These are phyloP conservation scores for Raphicerus campestris DNA, from an alignment of 2,113 vertebrate genomes.

Conservation along the genomic window DNA sequence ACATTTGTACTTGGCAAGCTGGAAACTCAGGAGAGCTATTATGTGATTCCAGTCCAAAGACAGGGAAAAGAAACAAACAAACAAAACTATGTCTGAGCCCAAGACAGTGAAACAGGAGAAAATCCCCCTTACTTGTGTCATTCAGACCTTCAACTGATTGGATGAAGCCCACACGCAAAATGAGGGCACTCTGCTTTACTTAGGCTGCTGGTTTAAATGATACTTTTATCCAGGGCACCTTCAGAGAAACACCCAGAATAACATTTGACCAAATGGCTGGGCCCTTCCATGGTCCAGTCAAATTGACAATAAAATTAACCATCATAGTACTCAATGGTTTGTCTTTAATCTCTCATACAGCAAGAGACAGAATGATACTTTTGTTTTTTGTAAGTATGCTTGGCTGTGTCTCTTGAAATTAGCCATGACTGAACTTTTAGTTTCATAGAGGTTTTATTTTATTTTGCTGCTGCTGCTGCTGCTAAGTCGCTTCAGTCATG, in stretches of 20 bases:
- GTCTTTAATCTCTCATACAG: background rate
- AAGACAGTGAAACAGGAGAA: background rate
- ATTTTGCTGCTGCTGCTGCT: too few species aligned
- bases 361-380: background rate
- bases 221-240: background rate
- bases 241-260: background rate
- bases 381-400: background rate
- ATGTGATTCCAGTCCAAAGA: background rate
- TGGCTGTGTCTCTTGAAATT: background rate
- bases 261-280: background rate
- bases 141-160: background rate
- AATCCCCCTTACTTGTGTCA: background rate
- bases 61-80: background rate
- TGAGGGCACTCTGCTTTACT: background rate
- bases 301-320: background rate
- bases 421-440: background rate
- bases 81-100: background rate
- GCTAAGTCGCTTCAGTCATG: too few species aligned
- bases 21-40: background rate
- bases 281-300: background rate
- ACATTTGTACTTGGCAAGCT: background rate
- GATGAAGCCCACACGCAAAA: background rate
- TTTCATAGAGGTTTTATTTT: background rate
- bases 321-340: background rate
- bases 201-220: background rate